These are phyloP conservation scores for Pachycephala philippinensis DNA, from an alignment of 2,113 vertebrate genomes.

Conservation along the genomic window DNA sequence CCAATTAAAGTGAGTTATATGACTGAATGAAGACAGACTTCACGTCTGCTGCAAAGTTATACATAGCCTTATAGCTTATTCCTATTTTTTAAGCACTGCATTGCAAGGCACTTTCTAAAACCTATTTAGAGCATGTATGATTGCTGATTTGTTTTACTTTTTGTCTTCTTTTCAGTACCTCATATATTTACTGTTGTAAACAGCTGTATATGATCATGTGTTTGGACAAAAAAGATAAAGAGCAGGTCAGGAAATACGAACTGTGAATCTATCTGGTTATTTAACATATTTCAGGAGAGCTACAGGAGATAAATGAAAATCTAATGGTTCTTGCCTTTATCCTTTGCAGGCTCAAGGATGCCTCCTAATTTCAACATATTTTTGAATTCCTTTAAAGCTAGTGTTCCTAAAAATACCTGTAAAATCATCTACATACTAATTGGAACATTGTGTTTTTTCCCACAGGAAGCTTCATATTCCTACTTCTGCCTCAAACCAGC, in stretches of 20 bases:
- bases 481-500: neutral
- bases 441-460: neutral
- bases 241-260: neutral
- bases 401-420: neutral
- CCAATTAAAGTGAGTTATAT: neutral
- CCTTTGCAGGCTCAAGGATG: neutral
- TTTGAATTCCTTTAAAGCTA: neutral
- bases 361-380: neutral
- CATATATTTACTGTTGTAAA: neutral
- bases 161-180: neutral
- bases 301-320: neutral
- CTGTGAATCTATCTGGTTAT: neutral
- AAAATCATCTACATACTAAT: neutral
- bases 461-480: neutral
- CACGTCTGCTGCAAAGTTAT: neutral
- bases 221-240: neutral
- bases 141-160: neutral
- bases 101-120: neutral
- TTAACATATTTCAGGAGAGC: neutral
- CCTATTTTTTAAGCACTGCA: neutral
- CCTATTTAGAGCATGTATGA: neutral
- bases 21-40: neutral
- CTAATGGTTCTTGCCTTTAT: neutral
- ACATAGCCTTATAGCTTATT: neutral
- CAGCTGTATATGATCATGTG: neutral